These are phyloP conservation scores for Diarsia brunnea DNA, from an alignment of 2,888 invertebrate genomes.

Conservation along the genomic window DNA sequence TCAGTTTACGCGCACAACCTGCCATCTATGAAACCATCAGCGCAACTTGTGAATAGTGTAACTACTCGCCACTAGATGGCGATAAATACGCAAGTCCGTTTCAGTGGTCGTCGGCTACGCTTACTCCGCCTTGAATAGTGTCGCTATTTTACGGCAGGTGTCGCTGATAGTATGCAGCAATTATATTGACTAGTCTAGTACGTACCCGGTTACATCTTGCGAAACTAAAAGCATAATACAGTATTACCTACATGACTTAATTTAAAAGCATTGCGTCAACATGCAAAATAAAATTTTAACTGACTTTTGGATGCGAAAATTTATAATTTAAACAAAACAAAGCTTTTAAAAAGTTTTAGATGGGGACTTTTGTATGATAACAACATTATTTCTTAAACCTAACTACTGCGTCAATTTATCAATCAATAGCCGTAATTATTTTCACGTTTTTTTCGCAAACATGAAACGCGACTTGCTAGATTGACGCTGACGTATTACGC, in stretches of 20 bases:
- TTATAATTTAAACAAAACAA: not conserved
- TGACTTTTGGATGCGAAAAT: not conserved
- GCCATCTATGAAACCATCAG: not conserved
- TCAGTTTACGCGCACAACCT: not conserved
- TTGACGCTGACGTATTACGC: no score
- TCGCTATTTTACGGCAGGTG: constrained; percentile 66
- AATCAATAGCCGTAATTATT: not conserved
- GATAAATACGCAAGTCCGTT: not conserved
- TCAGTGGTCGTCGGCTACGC: not conserved
- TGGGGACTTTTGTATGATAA: not conserved
- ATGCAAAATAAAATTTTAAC: no score
- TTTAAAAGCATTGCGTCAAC: constrained; percentile 50
- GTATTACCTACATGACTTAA: constrained; percentile 23
- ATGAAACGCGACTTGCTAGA: not conserved
- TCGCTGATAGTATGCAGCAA: constrained; percentile 72
- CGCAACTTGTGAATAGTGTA: not conserved
- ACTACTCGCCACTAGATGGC: constrained; percentile 32
- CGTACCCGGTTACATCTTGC: constrained; percentile 62
- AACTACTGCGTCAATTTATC: not conserved
- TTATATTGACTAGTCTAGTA: constrained; percentile 71
- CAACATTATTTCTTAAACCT: not conserved
- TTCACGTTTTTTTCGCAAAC: not conserved
- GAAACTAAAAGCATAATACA: constrained; percentile 46
- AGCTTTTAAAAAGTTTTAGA: not conserved
- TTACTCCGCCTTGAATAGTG: constrained; percentile 24